Evolutionary conservation across 1,140 invertebrate species (phyloP).

Genomic region (Telenomus remus): DNA sequence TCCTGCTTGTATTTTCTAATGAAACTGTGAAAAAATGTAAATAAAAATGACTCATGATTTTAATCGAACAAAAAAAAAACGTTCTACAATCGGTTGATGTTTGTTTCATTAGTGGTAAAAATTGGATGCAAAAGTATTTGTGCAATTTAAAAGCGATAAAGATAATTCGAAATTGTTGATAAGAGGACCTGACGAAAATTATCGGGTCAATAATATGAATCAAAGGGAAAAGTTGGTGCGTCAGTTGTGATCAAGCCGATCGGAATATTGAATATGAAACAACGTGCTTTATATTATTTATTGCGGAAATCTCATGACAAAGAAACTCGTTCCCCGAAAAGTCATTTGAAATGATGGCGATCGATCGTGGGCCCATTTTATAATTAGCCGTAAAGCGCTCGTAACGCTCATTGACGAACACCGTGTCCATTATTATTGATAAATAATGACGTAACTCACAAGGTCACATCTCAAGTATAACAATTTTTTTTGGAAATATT

Average conservation of each 20-base stretch:
- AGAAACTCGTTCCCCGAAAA: conserved; percentile 45
- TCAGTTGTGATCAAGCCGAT: conserved; percentile 6
- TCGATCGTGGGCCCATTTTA: conserved; percentile 40
- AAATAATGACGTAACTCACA: conserved; percentile 48
- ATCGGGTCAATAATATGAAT: conserved; percentile 29
- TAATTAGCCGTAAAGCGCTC: conserved; percentile 49
- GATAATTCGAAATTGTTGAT: conserved; percentile 8
- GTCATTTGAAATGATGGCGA: conserved; percentile 26
- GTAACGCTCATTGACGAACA: conserved; percentile 47
- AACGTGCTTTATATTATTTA: conserved; percentile 19
- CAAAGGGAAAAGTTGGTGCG: conserved; percentile 10
- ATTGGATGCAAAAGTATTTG: conserved; percentile 19
- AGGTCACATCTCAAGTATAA: conserved; percentile 36
- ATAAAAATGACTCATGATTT: too few relatives aligned
- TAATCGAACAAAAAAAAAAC: too few relatives aligned
- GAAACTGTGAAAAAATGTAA: too few relatives aligned
- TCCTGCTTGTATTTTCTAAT: too few relatives aligned
- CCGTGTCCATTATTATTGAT: conserved; percentile 41
- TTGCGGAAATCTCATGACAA: conserved; percentile 45
- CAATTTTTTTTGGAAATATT: conserved; percentile 30
- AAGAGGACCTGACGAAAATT: conserved; percentile 6
- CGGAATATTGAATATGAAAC: conserved; percentile 35
- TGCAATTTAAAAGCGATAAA: conserved; percentile 27
- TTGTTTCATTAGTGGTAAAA: conserved; percentile 1
- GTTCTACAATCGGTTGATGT: background rate